Evolutionary conservation across 2,888 invertebrate species (phyloP), one percentile per base, ranked within the genome.

Genomic region (Ormyrus pomaceus): DNA sequence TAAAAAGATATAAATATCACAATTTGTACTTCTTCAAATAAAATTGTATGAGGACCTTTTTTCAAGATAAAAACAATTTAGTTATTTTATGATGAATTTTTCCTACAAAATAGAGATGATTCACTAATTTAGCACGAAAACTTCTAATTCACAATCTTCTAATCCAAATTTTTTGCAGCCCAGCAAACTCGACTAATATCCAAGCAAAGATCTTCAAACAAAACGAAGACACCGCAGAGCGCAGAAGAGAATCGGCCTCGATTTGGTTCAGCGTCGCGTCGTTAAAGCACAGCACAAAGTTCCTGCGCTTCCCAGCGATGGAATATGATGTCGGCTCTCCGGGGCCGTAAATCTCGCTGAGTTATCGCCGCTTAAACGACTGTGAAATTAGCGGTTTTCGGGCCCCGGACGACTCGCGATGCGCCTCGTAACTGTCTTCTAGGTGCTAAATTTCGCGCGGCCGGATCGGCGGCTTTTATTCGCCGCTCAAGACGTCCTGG

Each of bases 351-450:
- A 91, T 91, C 90, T 88, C 83, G 78, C 82, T 89, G 90, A 91
- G 86, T 89, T 90, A 90, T 89, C 87, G 88, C 81, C 87, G 83
- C 85, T 82, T 90, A 90, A 90, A 89, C 87, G 90, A 89, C 89
- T 90, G 90, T 90, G 89, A 91, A 91, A 91, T 91, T 91, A 89
- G 90, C 89, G 89, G 90, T 89, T 90, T 87, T 19, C 87, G 83
- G 83, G 83, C 19, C 13, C 1, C 10, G 74, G 53, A 48, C 59
- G 50, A 8, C 13, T n/a, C 19, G 68, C 79, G 85, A 86, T 85
- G 87, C 84, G 83, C 84, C 84, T 88, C 88, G 87, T 90, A 90
- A 90, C 89, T 90, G 89, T 90, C 90, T 89, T 88, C 86, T 85
- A 90, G 89, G 89, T 89, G 89, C 87, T 90, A 89, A 90, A 89